Base-by-base conservation (phyloP, 2,113 vertebrate species). In the Psettodes erumei region DNA sequence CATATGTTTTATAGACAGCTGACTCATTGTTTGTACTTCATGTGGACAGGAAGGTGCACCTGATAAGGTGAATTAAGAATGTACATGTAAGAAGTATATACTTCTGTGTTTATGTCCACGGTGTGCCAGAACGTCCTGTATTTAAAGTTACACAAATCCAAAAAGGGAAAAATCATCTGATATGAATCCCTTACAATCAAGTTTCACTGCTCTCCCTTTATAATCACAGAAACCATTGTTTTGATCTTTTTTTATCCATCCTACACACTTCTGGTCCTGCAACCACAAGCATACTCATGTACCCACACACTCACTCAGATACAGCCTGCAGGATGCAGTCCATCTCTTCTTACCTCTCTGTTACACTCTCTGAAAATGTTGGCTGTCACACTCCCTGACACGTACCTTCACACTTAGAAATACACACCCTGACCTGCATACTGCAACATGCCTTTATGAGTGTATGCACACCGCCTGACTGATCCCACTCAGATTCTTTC, bases 331-430 rank as follows among this genome's bases (percentile, higher is more conserved):
- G 56, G 51, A 59, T 61, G 27, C 61, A 55, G 53, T 19, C 8
- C 40, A 6, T 76, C 16, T 62, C 43, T 27, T 63, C 50, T n/a
- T 56, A 27, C 28, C 48, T 77, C n/a, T 33, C 53, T 56, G 7
- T 47, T 50, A 51, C 55, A 56, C 45, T 48, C 19, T 53, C n/a
- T 59, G 16, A 74, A 73, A 62, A 66, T 68, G 37, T 54, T 60
- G 56, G 13, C 45, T 71, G 61, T 79, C 78, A 72, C 61, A 68
- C 66, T 60, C 56, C 19, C 45, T 32, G 43, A 53, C 53, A 61
- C 51, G 40, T 25, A 47, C 9, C 23, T 51, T 50, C 33, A 25
- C 50, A 53, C 55, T 47, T 21, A 72, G 1, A 78, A 51, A 69
- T 42, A 50, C 61, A 55, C 43, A 67, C 51, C 21, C 30, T 40